phyloP scores from a whole-genome alignment of 2,888 invertebrate species.

The Drosophila maculinotata region DNA sequence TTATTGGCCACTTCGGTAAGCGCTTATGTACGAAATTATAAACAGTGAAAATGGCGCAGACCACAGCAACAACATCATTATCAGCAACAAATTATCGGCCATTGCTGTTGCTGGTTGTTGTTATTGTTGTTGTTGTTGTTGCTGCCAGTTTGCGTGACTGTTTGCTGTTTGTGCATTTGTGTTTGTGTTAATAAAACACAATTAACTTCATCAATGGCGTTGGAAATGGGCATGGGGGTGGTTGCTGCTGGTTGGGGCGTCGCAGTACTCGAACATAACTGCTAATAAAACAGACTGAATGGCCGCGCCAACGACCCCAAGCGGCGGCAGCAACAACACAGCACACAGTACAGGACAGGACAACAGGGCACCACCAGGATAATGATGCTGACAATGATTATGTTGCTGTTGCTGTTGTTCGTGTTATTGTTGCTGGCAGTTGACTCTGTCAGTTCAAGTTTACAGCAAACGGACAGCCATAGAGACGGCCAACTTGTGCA shows the following conservation, averaged over 20 bases:
- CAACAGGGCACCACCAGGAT: conserved; percentile 46
- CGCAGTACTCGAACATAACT: conserved; percentile 70
- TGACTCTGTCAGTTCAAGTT: conserved; percentile 64
- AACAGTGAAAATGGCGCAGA: conserved; percentile 66
- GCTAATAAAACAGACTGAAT: conserved; percentile 80
- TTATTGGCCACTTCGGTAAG: conserved; percentile 63
- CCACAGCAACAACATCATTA: conserved; percentile 57
- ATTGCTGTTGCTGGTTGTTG: conserved; percentile 46
- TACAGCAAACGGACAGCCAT: conserved; percentile 45
- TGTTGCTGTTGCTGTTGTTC: conserved; percentile 34
- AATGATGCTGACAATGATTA: conserved; percentile 69
- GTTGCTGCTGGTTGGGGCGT: conserved; percentile 41
- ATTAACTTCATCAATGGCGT: conserved; percentile 83
- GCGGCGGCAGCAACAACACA: conserved; percentile 30
- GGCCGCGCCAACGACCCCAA: conserved; percentile 70
- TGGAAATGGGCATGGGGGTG: conserved; percentile 29
- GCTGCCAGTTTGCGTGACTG: conserved; percentile 37
- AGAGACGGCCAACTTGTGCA: conserved; percentile 16
- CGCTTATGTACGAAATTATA: conserved; percentile 71
- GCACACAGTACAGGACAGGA: conserved; percentile 3
- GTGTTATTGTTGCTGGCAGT: conserved; percentile 39
- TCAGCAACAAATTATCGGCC: conserved; percentile 74
- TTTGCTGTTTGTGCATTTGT: conserved; percentile 76
- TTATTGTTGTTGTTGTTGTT: conserved; percentile 22
- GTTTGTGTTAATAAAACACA: conserved; percentile 85